Conservation (phyloP, 2,113 vertebrate genomes). For the Mohoua ochrocephala region DNA sequence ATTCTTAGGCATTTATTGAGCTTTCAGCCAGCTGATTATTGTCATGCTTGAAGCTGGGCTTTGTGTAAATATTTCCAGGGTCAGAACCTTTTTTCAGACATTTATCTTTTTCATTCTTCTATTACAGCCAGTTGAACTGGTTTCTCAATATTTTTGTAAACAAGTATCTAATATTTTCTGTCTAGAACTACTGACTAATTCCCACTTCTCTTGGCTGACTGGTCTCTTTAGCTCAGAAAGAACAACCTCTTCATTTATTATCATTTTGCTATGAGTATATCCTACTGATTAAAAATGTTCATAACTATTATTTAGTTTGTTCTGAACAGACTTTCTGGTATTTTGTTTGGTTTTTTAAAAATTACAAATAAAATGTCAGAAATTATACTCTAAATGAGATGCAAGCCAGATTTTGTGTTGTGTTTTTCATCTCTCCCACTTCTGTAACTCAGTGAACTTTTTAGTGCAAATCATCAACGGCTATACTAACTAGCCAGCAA, state of each 20-base stretch:
- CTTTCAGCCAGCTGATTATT: not conserved
- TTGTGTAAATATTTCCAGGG: not conserved
- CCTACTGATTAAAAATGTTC: not conserved
- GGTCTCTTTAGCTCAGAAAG: not conserved
- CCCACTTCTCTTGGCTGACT: not conserved
- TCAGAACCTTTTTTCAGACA: not conserved
- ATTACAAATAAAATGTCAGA: not conserved
- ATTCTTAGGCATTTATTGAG: not conserved
- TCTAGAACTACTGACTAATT: not conserved
- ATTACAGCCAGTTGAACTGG: not conserved
- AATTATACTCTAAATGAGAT: not conserved
- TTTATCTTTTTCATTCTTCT: not conserved
- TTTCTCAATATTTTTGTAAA: not conserved
- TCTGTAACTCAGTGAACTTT: not conserved
- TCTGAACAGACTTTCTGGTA: not conserved
- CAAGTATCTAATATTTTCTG: not conserved
- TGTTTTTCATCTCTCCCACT: not conserved
- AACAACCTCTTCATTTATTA: not conserved
- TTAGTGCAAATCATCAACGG: not conserved
- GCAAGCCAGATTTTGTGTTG: not conserved
- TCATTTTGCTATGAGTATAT: not conserved
- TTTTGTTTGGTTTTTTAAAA: accelerated
- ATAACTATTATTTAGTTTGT: not conserved
- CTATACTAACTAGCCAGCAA: not conserved
- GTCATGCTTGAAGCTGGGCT: not conserved